A percentile compares a stretch with the other conserved stretches of the same genome.
Evolutionary conservation across 2,113 vertebrate genomes (phyloP).

Genomic region (Heterocephalus glaber): DNA sequence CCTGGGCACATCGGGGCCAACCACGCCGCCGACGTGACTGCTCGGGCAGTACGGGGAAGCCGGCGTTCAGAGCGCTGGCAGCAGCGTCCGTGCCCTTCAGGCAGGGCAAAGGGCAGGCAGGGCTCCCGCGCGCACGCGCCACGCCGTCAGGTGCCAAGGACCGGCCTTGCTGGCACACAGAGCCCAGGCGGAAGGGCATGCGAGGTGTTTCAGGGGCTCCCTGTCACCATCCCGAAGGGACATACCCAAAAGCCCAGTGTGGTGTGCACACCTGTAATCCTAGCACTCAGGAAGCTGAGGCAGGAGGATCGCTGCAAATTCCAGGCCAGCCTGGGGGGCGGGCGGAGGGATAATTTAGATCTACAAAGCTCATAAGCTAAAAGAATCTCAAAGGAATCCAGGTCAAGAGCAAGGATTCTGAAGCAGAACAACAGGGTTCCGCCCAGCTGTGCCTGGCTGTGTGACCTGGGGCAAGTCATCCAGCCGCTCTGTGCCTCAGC

Average conservation of each 20-base stretch:
- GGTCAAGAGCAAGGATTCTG: background rate
- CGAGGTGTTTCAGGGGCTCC: fast-evolving
- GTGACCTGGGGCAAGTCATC: background rate
- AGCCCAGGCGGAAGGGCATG: background rate
- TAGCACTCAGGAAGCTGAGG: background rate
- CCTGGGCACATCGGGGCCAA: slow-evolving; percentile 63
- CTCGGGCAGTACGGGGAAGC: slow-evolving; percentile 46
- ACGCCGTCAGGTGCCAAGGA: fast-evolving
- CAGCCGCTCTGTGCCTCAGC: background rate
- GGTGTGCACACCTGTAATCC: background rate
- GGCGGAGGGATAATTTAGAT: background rate
- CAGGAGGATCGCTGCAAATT: background rate
- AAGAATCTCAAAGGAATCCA: background rate
- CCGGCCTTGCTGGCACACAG: fast-evolving
- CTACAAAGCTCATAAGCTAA: background rate
- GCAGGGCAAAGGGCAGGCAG: background rate
- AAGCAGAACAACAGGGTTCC: background rate
- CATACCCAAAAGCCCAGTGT: background rate
- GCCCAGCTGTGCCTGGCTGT: background rate
- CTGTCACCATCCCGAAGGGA: background rate
- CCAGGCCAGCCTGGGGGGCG: background rate
- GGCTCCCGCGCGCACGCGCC: fast-evolving
- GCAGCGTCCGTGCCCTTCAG: background rate
- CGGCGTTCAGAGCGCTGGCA: slow-evolving; percentile 18
- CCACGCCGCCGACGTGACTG: slow-evolving; percentile 18